A percentile compares a stretch with the other conserved stretches of the same genome.
phyloP scores from a whole-genome alignment of 1,140 invertebrate genomes.

The Leguminivora glycinivorella region DNA sequence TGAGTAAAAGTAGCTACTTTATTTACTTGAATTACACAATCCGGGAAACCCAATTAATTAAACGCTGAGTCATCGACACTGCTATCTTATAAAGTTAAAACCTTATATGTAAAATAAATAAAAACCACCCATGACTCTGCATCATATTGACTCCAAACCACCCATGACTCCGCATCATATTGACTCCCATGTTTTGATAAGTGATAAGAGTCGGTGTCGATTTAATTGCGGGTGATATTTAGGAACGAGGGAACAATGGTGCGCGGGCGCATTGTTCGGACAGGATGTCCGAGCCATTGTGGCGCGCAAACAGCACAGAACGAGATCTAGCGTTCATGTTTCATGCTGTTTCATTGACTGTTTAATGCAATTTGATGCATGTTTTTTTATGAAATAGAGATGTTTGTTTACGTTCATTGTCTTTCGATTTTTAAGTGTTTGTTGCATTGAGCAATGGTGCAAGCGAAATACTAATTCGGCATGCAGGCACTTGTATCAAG shows the following conservation, averaged over 20 bases:
- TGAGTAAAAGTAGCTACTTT: no score
- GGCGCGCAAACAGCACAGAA: conserved; percentile 70
- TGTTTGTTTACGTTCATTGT: conserved; percentile 6
- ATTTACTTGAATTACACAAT: no score
- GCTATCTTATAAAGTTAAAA: no score
- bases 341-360: conserved; percentile 35
- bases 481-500: neutral
- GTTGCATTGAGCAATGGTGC: neutral
- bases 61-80: no score
- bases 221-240: conserved; percentile 60
- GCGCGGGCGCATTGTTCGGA: conserved; percentile 66
- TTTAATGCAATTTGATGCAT: conserved; percentile 24
- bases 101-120: no score
- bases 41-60: no score
- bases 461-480: neutral
- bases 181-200: conserved; percentile 32
- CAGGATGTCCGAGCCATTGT: conserved; percentile 76
- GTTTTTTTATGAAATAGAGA: conserved; percentile 5
- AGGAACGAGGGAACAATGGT: conserved; percentile 66
- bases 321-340: conserved; percentile 57
- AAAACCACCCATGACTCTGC: neutral
- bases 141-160: neutral
- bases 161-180: neutral
- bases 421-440: neutral
- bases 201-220: conserved; percentile 43